Conservation (phyloP, 1,140 invertebrate species). For the silkworm (Bombyx mori) region ASM3026992v2 NC_085116.1:1684001-1684500, state of each 20-base stretch:
- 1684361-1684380: slow-evolving; percentile 34
- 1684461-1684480: too few species aligned
- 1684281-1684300: slow-evolving; percentile 55
- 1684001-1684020: too few species aligned
- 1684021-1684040: too few species aligned
- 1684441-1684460: neutral
- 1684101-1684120: neutral
- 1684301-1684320: slow-evolving; percentile 51
- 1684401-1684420: slow-evolving; percentile 12
- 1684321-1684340: slow-evolving; percentile 57
- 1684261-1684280: slow-evolving; percentile 51
- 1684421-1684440: slow-evolving; percentile 10
- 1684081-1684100: neutral
- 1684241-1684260: slow-evolving; percentile 38
- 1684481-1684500: too few species aligned
- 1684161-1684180: slow-evolving; percentile 24
- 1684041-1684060: too few species aligned
- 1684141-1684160: slow-evolving; percentile 11
- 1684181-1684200: slow-evolving; percentile 35
- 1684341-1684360: slow-evolving; percentile 43
- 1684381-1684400: slow-evolving; percentile 38
- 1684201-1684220: slow-evolving; percentile 48
- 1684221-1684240: slow-evolving; percentile 15
- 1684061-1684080: too few species aligned
- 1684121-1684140: slow-evolving; percentile 2